phyloP scores from a whole-genome alignment of 2,888 invertebrate genomes.

The Schizotus pectinicornis region DNA sequence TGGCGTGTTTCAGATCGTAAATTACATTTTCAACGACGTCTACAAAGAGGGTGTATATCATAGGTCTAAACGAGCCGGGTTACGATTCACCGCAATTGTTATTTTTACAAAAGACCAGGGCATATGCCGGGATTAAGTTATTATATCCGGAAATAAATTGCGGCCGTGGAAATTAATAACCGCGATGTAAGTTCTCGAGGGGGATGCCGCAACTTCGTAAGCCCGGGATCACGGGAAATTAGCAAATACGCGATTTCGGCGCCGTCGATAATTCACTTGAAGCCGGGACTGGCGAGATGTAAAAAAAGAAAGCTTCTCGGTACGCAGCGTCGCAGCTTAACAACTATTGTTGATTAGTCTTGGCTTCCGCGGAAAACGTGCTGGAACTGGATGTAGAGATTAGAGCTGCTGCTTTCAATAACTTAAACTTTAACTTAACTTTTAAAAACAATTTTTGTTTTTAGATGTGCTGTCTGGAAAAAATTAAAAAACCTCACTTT shows the following conservation, averaged over 20 bases:
- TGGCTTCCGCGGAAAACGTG: too few relatives aligned
- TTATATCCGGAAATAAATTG: conserved; percentile 45
- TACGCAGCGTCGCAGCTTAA: too few relatives aligned
- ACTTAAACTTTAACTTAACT: too few relatives aligned
- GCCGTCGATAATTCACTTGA: neutral
- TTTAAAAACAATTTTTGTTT: too few relatives aligned
- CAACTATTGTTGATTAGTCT: too few relatives aligned
- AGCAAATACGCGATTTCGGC: conserved; percentile 14
- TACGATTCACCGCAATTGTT: conserved; percentile 46
- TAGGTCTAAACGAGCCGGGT: conserved; percentile 41
- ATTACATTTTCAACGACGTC: conserved; percentile 44
- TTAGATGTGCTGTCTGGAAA: too few relatives aligned
- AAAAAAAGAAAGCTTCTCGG: too few relatives aligned
- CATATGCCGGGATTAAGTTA: conserved; percentile 48
- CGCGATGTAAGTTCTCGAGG: neutral
- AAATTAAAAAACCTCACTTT: too few relatives aligned
- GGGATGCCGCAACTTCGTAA: neutral
- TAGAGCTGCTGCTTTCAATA: too few relatives aligned
- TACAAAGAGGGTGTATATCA: conserved; percentile 43
- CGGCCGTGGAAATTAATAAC: conserved; percentile 35
- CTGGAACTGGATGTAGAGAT: too few relatives aligned
- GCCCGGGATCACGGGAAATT: conserved; percentile 11
- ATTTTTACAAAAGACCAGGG: conserved; percentile 43
- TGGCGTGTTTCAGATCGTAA: conserved; percentile 38
- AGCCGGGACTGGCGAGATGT: too few relatives aligned